These are phyloP conservation scores for Motacilla alba DNA, from an alignment of 2,113 vertebrate genomes.

Conservation along the genomic window DNA sequence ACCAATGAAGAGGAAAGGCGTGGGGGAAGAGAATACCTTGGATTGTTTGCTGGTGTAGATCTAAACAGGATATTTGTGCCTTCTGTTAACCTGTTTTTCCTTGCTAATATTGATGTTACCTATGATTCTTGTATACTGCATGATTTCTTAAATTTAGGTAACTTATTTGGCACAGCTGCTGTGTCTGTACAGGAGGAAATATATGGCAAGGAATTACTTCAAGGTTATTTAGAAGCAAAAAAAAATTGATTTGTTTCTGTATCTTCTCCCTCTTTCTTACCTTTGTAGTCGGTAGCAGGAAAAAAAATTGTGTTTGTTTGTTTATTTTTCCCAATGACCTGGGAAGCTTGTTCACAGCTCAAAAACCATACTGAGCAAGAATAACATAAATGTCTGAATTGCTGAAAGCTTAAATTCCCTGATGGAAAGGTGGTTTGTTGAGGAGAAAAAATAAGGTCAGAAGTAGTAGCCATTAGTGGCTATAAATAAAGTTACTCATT, in stretches of 20 bases:
- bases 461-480: constrained; percentile 36
- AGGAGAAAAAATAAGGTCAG: constrained; percentile 30
- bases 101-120: not conserved
- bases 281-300: not conserved
- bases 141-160: not conserved
- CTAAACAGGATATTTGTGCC: not conserved
- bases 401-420: constrained; percentile 52
- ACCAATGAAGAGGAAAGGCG: not conserved
- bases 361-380: constrained; percentile 42
- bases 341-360: not conserved
- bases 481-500: constrained; percentile 61
- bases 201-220: not conserved
- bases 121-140: not conserved
- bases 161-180: not conserved
- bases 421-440: not conserved
- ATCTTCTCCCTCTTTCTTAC: not conserved
- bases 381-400: constrained; percentile 13
- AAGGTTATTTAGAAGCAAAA: not conserved
- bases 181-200: not conserved
- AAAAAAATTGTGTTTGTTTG: not conserved
- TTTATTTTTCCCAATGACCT: constrained; percentile 20
- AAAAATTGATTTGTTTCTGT: not conserved
- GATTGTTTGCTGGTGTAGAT: not conserved
- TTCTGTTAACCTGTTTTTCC: not conserved
- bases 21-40: not conserved